A percentile compares a stretch with the other conserved stretches of the same genome.
Conservation (phyloP, 2,797 vertebrate species). For the Novumbra hubbsi region DNA sequence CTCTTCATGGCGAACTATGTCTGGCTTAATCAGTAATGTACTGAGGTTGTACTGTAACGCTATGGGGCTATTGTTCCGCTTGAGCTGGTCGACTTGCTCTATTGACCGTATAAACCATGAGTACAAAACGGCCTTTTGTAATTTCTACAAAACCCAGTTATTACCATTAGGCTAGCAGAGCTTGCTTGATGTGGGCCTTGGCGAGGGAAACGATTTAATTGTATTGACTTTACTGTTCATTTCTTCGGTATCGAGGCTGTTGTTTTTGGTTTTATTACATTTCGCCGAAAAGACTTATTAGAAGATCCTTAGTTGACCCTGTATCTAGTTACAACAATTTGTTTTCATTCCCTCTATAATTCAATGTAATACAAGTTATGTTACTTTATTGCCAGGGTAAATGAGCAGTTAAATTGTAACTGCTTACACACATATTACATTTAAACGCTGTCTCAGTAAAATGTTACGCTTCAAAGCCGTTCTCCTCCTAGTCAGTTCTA, state of each 20-base stretch:
- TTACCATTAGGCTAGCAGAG: constrained; percentile 33
- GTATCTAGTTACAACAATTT: background rate
- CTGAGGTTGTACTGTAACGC: background rate
- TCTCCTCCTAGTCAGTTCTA: background rate
- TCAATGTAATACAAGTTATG: constrained; percentile 4
- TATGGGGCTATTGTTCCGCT: background rate
- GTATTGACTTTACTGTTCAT: background rate
- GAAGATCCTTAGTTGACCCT: background rate
- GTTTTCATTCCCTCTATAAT: background rate
- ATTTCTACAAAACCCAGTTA: constrained; percentile 29
- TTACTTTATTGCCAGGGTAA: constrained; percentile 26
- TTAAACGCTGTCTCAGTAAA: background rate
- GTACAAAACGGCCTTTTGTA: constrained; percentile 27
- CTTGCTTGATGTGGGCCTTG: constrained; percentile 34
- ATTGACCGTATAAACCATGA: background rate
- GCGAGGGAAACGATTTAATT: constrained; percentile 15
- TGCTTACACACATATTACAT: background rate
- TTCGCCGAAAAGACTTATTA: background rate
- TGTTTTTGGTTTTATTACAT: background rate
- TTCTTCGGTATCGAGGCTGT: background rate
- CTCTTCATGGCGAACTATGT: background rate
- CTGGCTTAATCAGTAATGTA: background rate
- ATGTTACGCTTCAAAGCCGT: background rate
- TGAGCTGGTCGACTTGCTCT: background rate
- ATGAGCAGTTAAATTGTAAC: constrained; percentile 8